A percentile compares a stretch with the other conserved stretches of the same genome.
These are phyloP conservation scores for Dryoscopus gambensis DNA, from an alignment of 2,113 vertebrate genomes.

Conservation along the genomic window DNA sequence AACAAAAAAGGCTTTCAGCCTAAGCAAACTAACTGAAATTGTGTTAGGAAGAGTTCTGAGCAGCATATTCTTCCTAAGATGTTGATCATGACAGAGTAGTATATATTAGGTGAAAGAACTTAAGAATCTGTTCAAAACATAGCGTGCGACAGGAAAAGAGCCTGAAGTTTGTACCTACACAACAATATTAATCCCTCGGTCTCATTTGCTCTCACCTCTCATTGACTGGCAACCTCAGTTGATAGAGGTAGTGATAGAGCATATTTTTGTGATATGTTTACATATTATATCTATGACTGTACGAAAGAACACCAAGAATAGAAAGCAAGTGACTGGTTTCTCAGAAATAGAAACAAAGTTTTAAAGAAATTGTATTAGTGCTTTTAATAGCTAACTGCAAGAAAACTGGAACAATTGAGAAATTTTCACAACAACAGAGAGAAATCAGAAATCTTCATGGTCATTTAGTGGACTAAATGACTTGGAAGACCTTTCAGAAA, in stretches of 20 bases:
- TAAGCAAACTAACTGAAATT: background rate
- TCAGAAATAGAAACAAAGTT: background rate
- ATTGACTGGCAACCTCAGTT: background rate
- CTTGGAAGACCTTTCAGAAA: background rate
- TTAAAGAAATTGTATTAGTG: background rate
- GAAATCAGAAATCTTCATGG: background rate
- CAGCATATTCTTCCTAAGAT: background rate
- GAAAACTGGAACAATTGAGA: background rate
- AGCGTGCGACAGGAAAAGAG: background rate
- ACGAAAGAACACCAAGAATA: background rate
- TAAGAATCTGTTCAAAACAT: background rate
- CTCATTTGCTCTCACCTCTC: background rate
- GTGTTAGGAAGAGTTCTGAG: background rate
- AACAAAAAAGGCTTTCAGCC: slow-evolving; percentile 32
- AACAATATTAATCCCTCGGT: background rate
- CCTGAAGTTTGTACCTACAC: background rate
- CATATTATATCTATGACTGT: background rate
- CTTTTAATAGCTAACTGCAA: background rate
- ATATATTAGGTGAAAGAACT: background rate
- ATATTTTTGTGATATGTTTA: background rate
- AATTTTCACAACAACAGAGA: background rate
- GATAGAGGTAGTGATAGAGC: background rate
- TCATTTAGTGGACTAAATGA: background rate
- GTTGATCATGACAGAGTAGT: background rate
- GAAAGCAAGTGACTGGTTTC: background rate